Evolutionary conservation across 2,888 invertebrate genomes (phyloP), one percentile per base, ranked within the genome.

Genomic region (Colostygia pectinataria): DNA sequence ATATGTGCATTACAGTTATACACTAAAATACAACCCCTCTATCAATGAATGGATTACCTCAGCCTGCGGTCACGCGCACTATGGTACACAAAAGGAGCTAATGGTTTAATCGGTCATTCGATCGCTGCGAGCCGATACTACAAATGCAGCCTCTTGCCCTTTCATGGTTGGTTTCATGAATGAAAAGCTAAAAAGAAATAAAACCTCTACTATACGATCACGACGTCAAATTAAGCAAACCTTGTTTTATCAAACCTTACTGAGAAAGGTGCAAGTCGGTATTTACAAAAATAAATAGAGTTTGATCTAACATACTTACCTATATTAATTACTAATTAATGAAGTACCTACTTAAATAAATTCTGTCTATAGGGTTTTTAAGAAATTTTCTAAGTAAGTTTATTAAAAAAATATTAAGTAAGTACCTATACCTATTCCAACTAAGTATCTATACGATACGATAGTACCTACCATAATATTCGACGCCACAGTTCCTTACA

Each of bases 61-160:
- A 59, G 63, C 60, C 59, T 53, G 55, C 72, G 67, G 75, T 79
- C 81, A 84, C 85, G 86, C 80, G 83, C 74, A 71, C 81, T 81
- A 83, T 83, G 83, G 81, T 83, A 76, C 74, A 75, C 68, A 74
- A 76, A 81, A 77, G 76, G 73, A 77, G 74, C 71, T 80, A 81
- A 84, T 82, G 71, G 77, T 57, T 78, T 82, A 83, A 85, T 86
- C 82, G 80, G 76, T 76, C 80, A 78, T 77, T 81, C 80, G 77
- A 84, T 83, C 78, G 76, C 67, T 59, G 61, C 68, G 68, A 68
- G 66, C 68, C 71, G 80, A 77, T 77, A 80, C 73, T 68, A 66
- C 68, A 67, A 39, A 39, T 37, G 36, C 51, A 51, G 45, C 40
- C 40, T 50, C 79, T 77, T 77, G 69, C 72, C 76, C 79, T 78